Base-by-base conservation (phyloP, 2,113 vertebrate genomes). In the Strigops habroptila region DNA sequence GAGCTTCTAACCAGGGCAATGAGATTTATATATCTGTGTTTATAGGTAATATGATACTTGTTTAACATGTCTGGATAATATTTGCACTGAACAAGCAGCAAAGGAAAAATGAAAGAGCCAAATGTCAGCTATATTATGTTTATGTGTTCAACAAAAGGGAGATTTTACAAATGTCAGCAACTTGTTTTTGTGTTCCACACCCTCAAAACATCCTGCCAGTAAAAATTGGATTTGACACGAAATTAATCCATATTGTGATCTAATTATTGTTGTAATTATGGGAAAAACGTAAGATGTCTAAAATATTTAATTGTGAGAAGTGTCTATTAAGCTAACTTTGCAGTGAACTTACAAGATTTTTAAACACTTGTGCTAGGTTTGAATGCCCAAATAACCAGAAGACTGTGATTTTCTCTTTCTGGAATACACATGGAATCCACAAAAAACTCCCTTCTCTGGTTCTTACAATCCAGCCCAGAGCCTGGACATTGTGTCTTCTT, bases 161-260 rank as follows among this genome's bases (percentile, higher is more conserved):
- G 52, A 78, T 35, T 80, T 92, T 94, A 95, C 52, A 93, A 94
- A 92, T 91, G 82, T 96, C 90, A 86, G 80, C 44, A 33, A 71
- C 73, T 87, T 67, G 90, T 18, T 95, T 89, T 94, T 78, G 57
- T 88, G 73, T 88, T 96, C 53, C 48, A n/a, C 39, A 95, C 55
- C 48, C 69, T 91, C 89, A 93, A 90, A 97, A 95, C 18, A 91
- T 91, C 71, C 95, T 96, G 85, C 83, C 68, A 91, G 84, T 94
- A 94, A 97, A 97, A 97, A 98, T 97, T 96, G 88, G 91, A 97
- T 97, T 88, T 98, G 98, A 98, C 97, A 97, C 97, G 95, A 97
- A 97, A 98, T 98, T 98, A 98, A 98, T 97, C 93, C 65, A 96
- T 77, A 96, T 96, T 96, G 94, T 97, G 95, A 96, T 96, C 86